phyloP scores from a whole-genome alignment of 2,888 invertebrate genomes.

The Limulus polyphemus region DNA sequence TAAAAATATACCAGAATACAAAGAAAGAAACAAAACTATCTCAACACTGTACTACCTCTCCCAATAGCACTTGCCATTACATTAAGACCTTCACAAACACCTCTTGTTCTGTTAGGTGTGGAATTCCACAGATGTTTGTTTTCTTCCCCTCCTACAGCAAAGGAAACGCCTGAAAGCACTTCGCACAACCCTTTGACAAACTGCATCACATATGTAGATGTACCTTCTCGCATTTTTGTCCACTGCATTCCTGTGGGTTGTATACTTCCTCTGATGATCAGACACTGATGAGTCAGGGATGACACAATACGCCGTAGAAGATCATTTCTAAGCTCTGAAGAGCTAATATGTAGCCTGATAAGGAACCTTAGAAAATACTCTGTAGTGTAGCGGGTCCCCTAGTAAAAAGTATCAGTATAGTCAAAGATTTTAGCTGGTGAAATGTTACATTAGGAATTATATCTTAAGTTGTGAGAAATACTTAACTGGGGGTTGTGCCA shows the following conservation, averaged over 20 bases:
- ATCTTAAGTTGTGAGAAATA: too few relatives aligned
- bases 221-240: conserved; percentile 27
- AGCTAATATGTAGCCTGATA: conserved; percentile 50
- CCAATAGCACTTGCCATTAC: conserved; percentile 40
- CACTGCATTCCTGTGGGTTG: conserved; percentile 24
- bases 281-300: conserved; percentile 53
- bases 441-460: too few relatives aligned
- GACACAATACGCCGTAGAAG: conserved; percentile 52
- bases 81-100: conserved; percentile 19
- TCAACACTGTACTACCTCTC: not conserved
- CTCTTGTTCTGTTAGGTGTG: conserved; percentile 3
- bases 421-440: too few relatives aligned
- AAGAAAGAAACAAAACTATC: not conserved
- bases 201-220: conserved; percentile 19
- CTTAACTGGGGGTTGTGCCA: too few relatives aligned
- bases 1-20: too few relatives aligned
- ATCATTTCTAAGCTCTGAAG: conserved; percentile 47
- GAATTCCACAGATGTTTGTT: not conserved
- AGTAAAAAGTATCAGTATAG: conserved; percentile 12
- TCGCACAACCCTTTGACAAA: conserved; percentile 21
- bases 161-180: conserved; percentile 13
- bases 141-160: not conserved
- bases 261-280: conserved; percentile 40
- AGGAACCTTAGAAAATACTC: conserved; percentile 59
- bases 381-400: conserved; percentile 54